Conservation (phyloP, 2,797 vertebrate species). For the Esox lucius region DNA sequence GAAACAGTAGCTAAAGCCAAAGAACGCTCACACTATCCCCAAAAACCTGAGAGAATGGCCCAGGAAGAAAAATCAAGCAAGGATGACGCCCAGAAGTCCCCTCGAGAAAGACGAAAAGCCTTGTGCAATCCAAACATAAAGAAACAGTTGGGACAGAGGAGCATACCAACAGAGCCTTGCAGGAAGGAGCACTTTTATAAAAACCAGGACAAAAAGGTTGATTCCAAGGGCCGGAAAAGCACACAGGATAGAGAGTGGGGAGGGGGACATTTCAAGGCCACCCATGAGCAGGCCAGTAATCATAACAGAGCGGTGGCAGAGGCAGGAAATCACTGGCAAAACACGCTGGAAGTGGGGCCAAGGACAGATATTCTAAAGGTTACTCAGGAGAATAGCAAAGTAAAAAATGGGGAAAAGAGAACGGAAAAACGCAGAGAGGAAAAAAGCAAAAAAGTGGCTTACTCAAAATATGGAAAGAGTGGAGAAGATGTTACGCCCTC, state of each 20-base stretch:
- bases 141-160: conserved; percentile 42
- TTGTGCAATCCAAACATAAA: conserved; percentile 49
- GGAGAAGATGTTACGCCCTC: conserved; percentile 43
- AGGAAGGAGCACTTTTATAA: conserved; percentile 53
- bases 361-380: conserved; percentile 42
- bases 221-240: conserved; percentile 41
- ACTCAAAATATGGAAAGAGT: conserved; percentile 45
- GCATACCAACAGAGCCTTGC: conserved; percentile 41
- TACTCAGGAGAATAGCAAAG: conserved; percentile 41
- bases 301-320: conserved; percentile 46
- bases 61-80: conserved; percentile 36
- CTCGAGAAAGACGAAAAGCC: conserved; percentile 48
- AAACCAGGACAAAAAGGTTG: conserved; percentile 42
- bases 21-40: conserved; percentile 61
- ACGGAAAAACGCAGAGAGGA: conserved; percentile 37
- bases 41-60: conserved; percentile 43
- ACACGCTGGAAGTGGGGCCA: conserved; percentile 28
- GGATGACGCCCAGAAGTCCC: conserved; percentile 53
- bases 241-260: conserved; percentile 41
- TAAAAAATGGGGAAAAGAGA: conserved; percentile 29
- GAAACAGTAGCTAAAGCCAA: conserved; percentile 65
- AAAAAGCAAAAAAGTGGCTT: conserved; percentile 39
- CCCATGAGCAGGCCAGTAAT: conserved; percentile 35
- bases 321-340: conserved; percentile 55
- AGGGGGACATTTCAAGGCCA: conserved; percentile 27